A percentile compares a stretch with the other conserved stretches of the same genome.
These are phyloP conservation scores for Masticophis lateralis DNA, from an alignment of 2,797 vertebrate genomes.

Conservation along the genomic window DNA sequence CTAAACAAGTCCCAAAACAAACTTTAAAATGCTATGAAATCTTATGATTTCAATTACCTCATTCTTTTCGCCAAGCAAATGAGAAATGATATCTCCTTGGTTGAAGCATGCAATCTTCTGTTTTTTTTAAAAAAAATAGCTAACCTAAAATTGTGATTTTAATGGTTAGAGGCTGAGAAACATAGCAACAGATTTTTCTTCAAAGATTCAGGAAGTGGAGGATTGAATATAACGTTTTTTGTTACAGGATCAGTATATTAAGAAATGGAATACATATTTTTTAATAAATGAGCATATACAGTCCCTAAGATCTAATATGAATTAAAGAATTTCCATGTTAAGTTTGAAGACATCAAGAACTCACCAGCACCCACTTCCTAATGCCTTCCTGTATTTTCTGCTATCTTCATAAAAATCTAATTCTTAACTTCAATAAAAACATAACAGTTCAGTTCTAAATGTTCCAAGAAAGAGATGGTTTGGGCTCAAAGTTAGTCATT, in stretches of 20 bases:
- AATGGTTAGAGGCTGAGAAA: not conserved
- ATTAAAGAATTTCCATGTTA: not conserved
- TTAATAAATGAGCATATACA: not conserved
- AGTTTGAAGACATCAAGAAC: not conserved
- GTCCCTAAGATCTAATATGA: not conserved
- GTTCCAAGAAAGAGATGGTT: not conserved
- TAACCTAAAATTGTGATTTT: not conserved
- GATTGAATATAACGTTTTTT: not conserved
- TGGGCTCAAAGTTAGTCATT: not conserved
- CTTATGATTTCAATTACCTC: not conserved
- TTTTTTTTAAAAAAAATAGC: not conserved
- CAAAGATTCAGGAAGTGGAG: not conserved
- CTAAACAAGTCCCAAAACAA: not conserved
- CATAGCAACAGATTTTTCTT: not conserved
- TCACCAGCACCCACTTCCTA: not conserved
- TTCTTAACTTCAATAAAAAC: not conserved
- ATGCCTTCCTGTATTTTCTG: not conserved
- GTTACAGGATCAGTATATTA: not conserved
- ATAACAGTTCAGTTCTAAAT: not conserved
- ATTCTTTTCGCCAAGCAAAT: not conserved
- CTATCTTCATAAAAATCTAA: not conserved
- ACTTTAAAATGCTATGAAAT: not conserved
- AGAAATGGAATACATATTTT: not conserved
- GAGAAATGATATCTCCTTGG: not conserved
- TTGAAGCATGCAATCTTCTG: not conserved